Evolutionary conservation across 2,797 vertebrate species (phyloP).

Genomic region (Chanos chanos): DNA sequence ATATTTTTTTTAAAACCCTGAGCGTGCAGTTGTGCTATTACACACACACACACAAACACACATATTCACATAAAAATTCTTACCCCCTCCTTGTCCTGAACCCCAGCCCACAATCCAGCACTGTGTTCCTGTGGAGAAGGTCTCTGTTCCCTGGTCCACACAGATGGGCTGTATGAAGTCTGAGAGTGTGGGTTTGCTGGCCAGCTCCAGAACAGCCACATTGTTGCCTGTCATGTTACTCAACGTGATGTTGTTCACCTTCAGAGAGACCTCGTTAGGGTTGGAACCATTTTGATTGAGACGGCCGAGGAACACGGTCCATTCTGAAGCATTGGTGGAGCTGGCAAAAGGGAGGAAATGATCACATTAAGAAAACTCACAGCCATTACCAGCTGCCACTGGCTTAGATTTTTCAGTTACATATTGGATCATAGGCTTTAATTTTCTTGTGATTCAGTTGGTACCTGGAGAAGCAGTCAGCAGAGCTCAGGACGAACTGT

Average conservation of each 20-base stretch:
- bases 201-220: constrained; percentile 35
- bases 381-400: background rate
- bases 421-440: background rate
- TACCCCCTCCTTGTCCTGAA: constrained; percentile 33
- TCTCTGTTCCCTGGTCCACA: constrained; percentile 8
- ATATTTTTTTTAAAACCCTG: too few species aligned
- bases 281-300: constrained; percentile 27
- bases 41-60: background rate
- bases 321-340: constrained; percentile 11
- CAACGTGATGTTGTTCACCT: constrained; percentile 27
- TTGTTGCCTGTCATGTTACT: constrained; percentile 21
- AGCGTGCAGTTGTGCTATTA: too few species aligned
- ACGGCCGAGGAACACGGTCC: constrained; percentile 42
- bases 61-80: constrained; percentile 1
- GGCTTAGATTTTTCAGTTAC: too few species aligned
- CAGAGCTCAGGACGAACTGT: constrained; percentile 68
- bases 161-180: constrained; percentile 45
- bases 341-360: constrained; percentile 42
- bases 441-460: too few species aligned
- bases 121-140: background rate
- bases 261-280: constrained; percentile 24
- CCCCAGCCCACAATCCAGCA: constrained; percentile 49
- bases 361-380: background rate
- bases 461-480: constrained; percentile 71
- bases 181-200: constrained; percentile 21